Base-by-base conservation (phyloP, 2,113 vertebrate species). In the Campylorhamphus procurvoides region DNA sequence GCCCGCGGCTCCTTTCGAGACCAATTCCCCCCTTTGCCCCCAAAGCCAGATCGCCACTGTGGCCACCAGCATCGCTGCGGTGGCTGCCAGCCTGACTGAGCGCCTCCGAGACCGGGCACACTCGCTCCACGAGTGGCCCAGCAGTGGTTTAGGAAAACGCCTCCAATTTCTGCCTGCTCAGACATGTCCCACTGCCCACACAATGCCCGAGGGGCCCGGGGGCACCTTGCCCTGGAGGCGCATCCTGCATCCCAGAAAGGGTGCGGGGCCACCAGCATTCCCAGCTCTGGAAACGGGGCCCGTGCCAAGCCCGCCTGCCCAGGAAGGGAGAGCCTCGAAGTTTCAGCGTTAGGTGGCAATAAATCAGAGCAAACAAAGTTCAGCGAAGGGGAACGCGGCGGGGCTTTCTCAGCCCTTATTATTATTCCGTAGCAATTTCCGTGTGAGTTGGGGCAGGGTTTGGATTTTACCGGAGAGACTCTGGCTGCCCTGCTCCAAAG, bases 351-450 rank as follows among this genome's bases (percentile, higher is more conserved):
- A 15, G 2, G 31, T 7, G 6, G 28, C n/a, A 88, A 86, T 72
- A 95, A 97, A 92, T 72, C 64, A 94, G 39, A 88, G 59, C 68
- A 89, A 96, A 96, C 79, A 95, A 93, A 93, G 56, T 56, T 50
- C 83, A 3, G 31, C 0, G 2, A 33, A 74, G 47, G 27, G 63
- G 24, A 91, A 85, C 1, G 3, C 4, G 2, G 60, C 1, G 33
- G 88, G 93, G 75, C 90, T 97, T 89, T 95, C 85, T 90, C 83
- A 81, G 40, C 52, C 23, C 56, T 78, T 35, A 18, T 77, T 88
- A 42, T 75, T 92, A 81, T 84, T 87, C 96, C 7, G 68, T 2
- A 68, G 92, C 88, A 6, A 80, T 84, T 96, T 96, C 92, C 92
- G 46, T 74, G 63, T 78, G 79, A 46, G 68, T 2, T 5, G 4